Evolutionary conservation across 2,888 invertebrate species (phyloP).

Genomic region (Oligia fasciuncula): DNA sequence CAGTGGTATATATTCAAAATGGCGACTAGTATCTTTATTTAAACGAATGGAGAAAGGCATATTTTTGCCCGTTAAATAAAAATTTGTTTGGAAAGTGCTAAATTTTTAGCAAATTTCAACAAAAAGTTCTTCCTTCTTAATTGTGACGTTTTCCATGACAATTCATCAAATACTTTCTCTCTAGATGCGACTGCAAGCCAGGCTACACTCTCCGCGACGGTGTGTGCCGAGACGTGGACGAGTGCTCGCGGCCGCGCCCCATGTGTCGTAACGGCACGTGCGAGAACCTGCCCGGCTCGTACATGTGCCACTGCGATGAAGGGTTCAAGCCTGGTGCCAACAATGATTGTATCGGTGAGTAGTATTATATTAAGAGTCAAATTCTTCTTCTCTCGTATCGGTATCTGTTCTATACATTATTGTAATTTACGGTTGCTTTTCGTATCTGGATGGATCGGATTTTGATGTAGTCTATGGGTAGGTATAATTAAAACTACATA

Average conservation of each 20-base stretch:
- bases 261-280: constrained; percentile 94
- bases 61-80: background rate
- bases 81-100: background rate
- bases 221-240: constrained; percentile 93
- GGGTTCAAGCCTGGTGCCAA: constrained; percentile 94
- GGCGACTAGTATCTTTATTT: background rate
- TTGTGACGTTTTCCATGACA: background rate
- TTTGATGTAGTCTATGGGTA: background rate
- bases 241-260: constrained; percentile 93
- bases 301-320: constrained; percentile 93
- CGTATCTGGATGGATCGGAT: too few species aligned
- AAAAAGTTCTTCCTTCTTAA: background rate
- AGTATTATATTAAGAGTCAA: background rate
- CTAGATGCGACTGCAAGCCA: constrained; percentile 92
- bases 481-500: background rate
- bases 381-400: background rate
- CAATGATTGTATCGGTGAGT: constrained; percentile 93
- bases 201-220: constrained; percentile 92
- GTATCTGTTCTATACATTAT: background rate
- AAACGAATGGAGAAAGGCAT: background rate
- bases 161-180: background rate
- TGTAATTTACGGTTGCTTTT: background rate
- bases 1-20: background rate
- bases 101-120: background rate
- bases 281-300: constrained; percentile 92